Conservation (phyloP, 2,113 vertebrate species). For the Myotis brandtii region DNA sequence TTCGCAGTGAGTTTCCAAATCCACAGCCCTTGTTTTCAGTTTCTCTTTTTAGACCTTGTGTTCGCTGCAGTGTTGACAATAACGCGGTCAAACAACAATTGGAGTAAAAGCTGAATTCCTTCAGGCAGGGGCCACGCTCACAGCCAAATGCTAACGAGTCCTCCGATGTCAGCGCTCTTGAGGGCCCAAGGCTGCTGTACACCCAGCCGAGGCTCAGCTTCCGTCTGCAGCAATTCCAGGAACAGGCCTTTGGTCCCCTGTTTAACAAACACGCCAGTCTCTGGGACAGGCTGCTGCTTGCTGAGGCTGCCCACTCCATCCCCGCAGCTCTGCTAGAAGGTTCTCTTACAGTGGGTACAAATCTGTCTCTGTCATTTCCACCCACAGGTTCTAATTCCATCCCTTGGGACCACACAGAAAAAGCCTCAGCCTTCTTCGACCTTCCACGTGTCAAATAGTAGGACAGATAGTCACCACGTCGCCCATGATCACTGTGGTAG, state of each 20-base stretch:
- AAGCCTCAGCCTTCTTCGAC: conserved; percentile 53
- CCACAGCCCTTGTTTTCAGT: neutral
- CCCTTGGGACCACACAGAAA: conserved; percentile 62
- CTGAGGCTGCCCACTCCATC: conserved; percentile 76
- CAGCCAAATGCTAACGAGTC: neutral
- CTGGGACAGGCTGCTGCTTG: conserved; percentile 59
- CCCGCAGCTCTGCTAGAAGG: conserved; percentile 68
- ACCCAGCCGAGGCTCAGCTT: neutral
- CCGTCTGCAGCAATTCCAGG: neutral
- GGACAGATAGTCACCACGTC: neutral
- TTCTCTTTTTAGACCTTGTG: neutral
- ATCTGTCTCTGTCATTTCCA: conserved; percentile 77
- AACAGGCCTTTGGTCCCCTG: neutral
- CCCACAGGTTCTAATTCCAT: conserved; percentile 79
- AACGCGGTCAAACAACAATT: neutral
- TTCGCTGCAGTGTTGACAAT: neutral
- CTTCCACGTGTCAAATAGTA: conserved; percentile 44
- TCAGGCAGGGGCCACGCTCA: neutral
- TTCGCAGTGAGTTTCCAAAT: neutral
- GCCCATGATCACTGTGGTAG: neutral
- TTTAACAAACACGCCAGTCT: conserved; percentile 25
- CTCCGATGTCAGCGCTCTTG: neutral
- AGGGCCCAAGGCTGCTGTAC: neutral
- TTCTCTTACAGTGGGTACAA: conserved; percentile 70
- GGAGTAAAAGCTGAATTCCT: neutral